Conservation (phyloP, 2,797 vertebrate species). For the Gorsachius magnificus region DNA sequence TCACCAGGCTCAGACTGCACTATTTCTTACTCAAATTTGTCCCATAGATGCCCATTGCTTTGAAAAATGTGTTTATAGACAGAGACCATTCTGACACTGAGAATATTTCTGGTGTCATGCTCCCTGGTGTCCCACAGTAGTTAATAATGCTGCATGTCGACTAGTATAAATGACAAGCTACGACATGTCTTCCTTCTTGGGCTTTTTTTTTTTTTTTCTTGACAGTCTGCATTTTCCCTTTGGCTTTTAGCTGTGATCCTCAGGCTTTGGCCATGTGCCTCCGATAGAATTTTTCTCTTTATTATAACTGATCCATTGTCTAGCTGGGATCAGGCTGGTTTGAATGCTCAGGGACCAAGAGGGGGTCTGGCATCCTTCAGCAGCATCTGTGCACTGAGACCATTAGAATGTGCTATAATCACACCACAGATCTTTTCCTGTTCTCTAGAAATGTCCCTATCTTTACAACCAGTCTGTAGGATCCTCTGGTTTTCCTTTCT, state of each 20-base stretch:
- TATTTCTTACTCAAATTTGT: not conserved
- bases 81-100: not conserved
- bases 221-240: not conserved
- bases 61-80: not conserved
- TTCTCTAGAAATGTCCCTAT: not conserved
- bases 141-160: not conserved
- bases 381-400: accelerated
- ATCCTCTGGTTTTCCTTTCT: not conserved
- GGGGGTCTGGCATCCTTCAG: not conserved
- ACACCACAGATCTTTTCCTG: not conserved
- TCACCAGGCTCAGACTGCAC: not conserved
- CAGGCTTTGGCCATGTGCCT: not conserved
- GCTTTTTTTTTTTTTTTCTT: not conserved
- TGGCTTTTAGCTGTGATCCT: not conserved
- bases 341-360: not conserved
- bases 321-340: not conserved
- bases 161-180: not conserved
- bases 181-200: not conserved
- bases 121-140: not conserved
- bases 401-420: not conserved
- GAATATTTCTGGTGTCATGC: not conserved
- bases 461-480: not conserved
- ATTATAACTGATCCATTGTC: not conserved
- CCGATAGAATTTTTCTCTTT: not conserved
- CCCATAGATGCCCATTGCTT: not conserved